Base-by-base conservation (phyloP, 2,797 vertebrate species). In the Diceros bicornis region DNA sequence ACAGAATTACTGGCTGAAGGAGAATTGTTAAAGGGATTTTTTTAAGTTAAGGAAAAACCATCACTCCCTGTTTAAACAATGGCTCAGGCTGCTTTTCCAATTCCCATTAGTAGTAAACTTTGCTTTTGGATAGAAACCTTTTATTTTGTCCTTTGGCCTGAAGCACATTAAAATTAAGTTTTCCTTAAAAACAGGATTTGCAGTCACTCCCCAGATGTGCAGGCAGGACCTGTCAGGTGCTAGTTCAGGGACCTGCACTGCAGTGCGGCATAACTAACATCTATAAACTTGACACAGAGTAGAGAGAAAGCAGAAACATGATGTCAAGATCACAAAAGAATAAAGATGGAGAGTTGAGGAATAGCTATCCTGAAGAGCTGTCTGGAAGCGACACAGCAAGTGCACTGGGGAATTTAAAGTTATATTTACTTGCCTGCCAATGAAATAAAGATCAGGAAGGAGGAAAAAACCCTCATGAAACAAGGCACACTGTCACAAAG, bases 181-280 rank as follows among this genome's bases (percentile, higher is more conserved):
- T 79, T 37, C 59, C 32, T 96, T 87, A 68, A 72, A 89, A 50
- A 64, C 12, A 52, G 52, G 34, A 27, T 62, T 95, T 91, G 20
- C 64, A 91, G 89, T 64, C 77, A 47, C 14, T 78, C 47, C 23
- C 18, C 14, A 66, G 41, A 81, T 14, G 9, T 37, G 7, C 75
- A 21, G 83, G 68, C 64, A 92, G 77, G 52, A 69, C 6, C 89
- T 92, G 97, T 88, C 59, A 84, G 44, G 16, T 92, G 66, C 50
- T 78, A 69, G 50, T 41, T 89, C 79, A 89, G 74, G 87, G 0
- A 27, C 62, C 55, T 74, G 2, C 20, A 8, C 59, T 84, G 61
- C 52, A 83, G 62, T 16, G 74, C 71, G 89, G 8, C 7, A 23
- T 77, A 83, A 88, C 55, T 71, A 82, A 94, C 84, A 62, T 7